A percentile compares a stretch with the other conserved stretches of the same genome.
These are phyloP conservation scores for Drosophila rubida DNA, from an alignment of 2,888 invertebrate genomes.

Conservation along the genomic window DNA sequence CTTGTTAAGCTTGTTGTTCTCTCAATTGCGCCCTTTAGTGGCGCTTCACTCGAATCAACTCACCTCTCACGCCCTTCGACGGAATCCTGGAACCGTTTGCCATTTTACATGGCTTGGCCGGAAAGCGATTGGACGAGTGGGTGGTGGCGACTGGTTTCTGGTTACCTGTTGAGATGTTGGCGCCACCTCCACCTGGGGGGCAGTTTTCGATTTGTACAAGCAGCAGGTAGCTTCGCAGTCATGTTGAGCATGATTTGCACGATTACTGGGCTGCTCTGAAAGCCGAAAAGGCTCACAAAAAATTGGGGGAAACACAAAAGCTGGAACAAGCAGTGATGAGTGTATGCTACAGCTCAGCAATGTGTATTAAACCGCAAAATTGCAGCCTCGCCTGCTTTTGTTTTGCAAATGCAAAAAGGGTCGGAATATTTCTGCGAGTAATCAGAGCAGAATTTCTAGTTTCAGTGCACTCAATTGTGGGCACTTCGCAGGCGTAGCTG, in stretches of 20 bases:
- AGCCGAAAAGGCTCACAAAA: conserved; percentile 1
- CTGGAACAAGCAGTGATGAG: background rate
- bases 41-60: conserved; percentile 52
- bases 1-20: conserved; percentile 77
- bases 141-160: conserved; percentile 10
- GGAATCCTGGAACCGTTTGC: conserved; percentile 27
- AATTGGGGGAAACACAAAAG: background rate
- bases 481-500: background rate
- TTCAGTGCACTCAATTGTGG: background rate
- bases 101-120: conserved; percentile 47
- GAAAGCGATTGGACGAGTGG: conserved; percentile 33
- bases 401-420: conserved; percentile 9
- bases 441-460: background rate
- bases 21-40: conserved; percentile 73
- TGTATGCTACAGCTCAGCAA: background rate
- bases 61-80: conserved; percentile 3
- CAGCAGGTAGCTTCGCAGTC: conserved; percentile 55
- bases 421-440: background rate
- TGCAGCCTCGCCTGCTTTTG: background rate
- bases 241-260: conserved; percentile 57
- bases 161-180: conserved; percentile 63
- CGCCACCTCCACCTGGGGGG: conserved; percentile 34
- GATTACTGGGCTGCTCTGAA: conserved; percentile 31
- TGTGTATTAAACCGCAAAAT: conserved; percentile 15
- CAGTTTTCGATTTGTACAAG: conserved; percentile 54